phyloP scores from a whole-genome alignment of 2,888 invertebrate species.

The Argynnis bischoffii region DNA sequence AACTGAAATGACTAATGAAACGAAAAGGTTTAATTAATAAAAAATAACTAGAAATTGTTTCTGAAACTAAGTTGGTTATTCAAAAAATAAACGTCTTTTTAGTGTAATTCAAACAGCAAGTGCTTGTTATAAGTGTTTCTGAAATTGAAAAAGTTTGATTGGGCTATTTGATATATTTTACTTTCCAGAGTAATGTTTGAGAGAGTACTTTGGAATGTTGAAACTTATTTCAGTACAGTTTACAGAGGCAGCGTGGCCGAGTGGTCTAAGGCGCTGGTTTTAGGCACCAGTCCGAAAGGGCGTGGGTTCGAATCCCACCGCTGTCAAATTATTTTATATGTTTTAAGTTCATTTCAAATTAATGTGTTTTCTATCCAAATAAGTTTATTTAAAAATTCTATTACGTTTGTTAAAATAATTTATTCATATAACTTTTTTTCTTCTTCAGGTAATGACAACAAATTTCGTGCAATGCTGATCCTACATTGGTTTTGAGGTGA shows the following conservation, averaged over 20 bases:
- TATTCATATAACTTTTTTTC: background rate
- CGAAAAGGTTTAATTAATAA: too few species aligned
- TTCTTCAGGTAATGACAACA: slow-evolving; percentile 21
- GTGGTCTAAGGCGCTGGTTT: slow-evolving; percentile 96
- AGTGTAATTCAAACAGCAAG: background rate
- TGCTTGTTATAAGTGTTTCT: background rate
- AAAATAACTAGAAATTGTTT: too few species aligned
- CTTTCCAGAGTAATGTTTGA: slow-evolving; percentile 1
- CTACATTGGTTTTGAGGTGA: background rate
- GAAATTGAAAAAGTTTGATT: slow-evolving; percentile 13
- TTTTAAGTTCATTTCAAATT: background rate
- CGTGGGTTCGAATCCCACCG: slow-evolving; percentile 83
- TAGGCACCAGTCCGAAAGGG: slow-evolving; percentile 91
- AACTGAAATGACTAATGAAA: too few species aligned
- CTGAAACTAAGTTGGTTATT: background rate
- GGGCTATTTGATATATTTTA: background rate
- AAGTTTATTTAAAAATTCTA: background rate
- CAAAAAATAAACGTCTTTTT: background rate
- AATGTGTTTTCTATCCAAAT: background rate
- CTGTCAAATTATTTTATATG: slow-evolving; percentile 58
- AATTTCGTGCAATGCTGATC: background rate
- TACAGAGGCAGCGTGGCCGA: slow-evolving; percentile 89
- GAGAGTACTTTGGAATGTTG: slow-evolving; percentile 6
- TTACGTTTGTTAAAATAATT: background rate
- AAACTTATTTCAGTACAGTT: background rate